phyloP scores from a whole-genome alignment of 2,113 vertebrate genomes.

The Corapipo altera region DNA sequence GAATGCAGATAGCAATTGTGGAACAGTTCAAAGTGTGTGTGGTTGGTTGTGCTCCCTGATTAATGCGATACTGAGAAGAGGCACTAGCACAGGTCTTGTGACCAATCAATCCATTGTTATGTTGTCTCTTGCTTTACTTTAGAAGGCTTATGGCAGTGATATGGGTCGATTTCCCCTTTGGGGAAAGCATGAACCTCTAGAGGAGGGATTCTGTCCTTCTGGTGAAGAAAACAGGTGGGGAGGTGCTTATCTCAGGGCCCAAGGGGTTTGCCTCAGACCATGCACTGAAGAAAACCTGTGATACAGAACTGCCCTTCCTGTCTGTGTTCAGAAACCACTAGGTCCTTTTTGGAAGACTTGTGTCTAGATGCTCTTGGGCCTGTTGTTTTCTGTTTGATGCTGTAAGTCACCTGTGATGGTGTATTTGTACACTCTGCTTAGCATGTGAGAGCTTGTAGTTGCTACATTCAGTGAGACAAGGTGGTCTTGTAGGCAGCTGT shows the following conservation, averaged over 20 bases:
- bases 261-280: neutral
- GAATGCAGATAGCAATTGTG: neutral
- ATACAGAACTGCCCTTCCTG: neutral
- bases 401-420: neutral
- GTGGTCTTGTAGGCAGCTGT: neutral
- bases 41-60: neutral
- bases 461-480: neutral
- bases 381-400: neutral
- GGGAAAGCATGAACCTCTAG: neutral
- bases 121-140: neutral
- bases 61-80: neutral
- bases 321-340: neutral
- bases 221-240: neutral
- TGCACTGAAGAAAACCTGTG: neutral
- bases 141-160: neutral
- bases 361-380: neutral
- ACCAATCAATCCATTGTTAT: neutral
- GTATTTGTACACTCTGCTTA: neutral
- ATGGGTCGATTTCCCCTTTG: rapidly evolving
- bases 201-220: neutral
- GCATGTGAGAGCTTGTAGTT: neutral
- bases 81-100: neutral
- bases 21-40: neutral
- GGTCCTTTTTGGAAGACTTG: neutral
- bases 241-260: neutral